Conservation (phyloP, 2,888 invertebrate genomes). For the Sepioteuthis lessoniana region DNA sequence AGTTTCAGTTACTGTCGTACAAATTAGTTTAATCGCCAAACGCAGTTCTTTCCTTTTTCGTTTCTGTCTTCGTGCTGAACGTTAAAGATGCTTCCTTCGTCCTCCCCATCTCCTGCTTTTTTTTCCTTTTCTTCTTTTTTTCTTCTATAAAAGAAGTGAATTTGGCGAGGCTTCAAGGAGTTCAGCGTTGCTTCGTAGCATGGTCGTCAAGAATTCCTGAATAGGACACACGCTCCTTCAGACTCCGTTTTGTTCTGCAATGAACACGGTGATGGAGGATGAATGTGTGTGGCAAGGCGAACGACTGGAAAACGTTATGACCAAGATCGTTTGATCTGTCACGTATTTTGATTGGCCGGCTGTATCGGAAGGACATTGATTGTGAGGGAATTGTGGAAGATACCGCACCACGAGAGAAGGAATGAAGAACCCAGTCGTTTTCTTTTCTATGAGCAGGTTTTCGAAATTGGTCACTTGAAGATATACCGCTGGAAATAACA, state of each 20-base stretch:
- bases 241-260: not conserved
- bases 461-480: not conserved
- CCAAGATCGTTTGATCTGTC: conserved; percentile 23
- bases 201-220: not conserved
- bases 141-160: not conserved
- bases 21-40: too few species aligned
- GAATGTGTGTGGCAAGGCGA: not conserved
- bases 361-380: conserved; percentile 6
- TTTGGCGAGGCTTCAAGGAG: conserved; percentile 17
- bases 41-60: too few species aligned
- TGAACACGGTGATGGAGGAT: not conserved
- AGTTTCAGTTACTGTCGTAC: too few species aligned
- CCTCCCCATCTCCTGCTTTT: not conserved
- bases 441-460: not conserved
- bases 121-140: not conserved
- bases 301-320: not conserved
- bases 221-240: not conserved
- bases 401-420: not conserved
- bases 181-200: not conserved
- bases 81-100: too few species aligned
- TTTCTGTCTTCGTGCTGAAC: too few species aligned
- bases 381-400: not conserved
- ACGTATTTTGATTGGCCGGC: conserved; percentile 16
- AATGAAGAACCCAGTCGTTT: not conserved
- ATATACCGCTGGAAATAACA: conserved; percentile 10